Base-by-base conservation (phyloP, 2,888 invertebrate species). In the Thelaira solivaga region DNA sequence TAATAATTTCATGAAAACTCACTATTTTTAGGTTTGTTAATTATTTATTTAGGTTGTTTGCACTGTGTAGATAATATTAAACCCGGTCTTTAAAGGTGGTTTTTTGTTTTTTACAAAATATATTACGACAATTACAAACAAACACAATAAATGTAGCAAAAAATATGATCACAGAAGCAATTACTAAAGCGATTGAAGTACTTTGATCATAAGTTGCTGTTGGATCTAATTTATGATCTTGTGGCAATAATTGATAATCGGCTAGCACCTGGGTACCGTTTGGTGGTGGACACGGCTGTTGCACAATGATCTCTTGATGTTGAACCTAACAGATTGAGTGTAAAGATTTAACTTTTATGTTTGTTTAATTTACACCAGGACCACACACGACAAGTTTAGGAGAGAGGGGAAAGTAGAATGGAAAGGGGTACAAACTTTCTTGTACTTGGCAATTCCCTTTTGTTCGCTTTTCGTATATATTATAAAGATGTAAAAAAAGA, bases 271-370 rank as follows among this genome's bases (percentile, higher is more conserved):
- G 93, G 0, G 93, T 93, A 39, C 95, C 95, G 85, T 96, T 95
- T 1, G 94, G 94, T 3, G 93, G 92, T 4, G 95, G 94, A 85
- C 96, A 96, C 13, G 94, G 92, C 41, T 94, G 92, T 86, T 95
- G 95, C 26, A 96, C 94, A 84, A 97, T 96, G 80, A 95, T 96
- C 85, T 96, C 96, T 88, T 95, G 95, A 84, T 94, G 93, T 83
- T 95, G 94, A 78, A 95, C 93, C 92, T 97, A 39, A 68, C n/a
- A n/a, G n/a, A n/a, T n/a, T n/a, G n/a, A n/a, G n/a, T n/a, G n/a
- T n/a, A n/a, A n/a, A n/a, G n/a, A n/a, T n/a, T n/a, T n/a, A n/a
- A n/a, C n/a, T n/a, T n/a, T n/a, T n/a, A n/a, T n/a, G n/a, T n/a
- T n/a, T n/a, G n/a, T n/a, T n/a, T n/a, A n/a, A n/a, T n/a, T n/a